Percentiles rank a stretch among this genome's conserved stretches.
Conservation (phyloP, 2,888 invertebrate species). For the Drosophila meridionalis region DNA sequence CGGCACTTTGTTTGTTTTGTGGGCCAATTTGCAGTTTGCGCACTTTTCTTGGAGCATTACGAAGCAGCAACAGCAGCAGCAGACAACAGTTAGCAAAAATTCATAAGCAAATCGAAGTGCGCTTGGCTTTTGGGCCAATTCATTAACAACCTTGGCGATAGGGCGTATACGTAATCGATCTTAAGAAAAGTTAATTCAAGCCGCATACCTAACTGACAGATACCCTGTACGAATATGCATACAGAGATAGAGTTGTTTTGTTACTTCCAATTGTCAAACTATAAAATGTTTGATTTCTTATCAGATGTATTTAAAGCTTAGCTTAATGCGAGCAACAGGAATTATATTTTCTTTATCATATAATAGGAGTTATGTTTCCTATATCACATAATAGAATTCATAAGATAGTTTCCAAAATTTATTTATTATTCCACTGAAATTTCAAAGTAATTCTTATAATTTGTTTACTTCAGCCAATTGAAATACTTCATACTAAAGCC, state of each 20-base stretch:
- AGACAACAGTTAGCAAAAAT: constrained; percentile 20
- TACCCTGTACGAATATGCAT: background rate
- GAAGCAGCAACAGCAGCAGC: constrained; percentile 2
- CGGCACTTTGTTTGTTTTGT: constrained; percentile 47
- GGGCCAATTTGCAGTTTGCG: constrained; percentile 36
- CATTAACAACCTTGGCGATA: constrained; percentile 56
- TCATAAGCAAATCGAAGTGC: constrained; percentile 32
- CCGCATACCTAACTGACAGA: background rate
- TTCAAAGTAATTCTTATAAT: too few relatives aligned
- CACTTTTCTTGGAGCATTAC: constrained; percentile 48
- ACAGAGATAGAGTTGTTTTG: background rate
- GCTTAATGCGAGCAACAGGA: background rate
- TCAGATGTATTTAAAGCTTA: background rate
- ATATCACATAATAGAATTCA: too few relatives aligned
- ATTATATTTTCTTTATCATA: background rate
- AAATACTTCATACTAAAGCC: background rate
- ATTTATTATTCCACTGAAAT: too few relatives aligned
- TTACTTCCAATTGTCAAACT: background rate
- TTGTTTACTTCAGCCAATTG: background rate
- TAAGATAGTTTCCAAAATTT: too few relatives aligned
- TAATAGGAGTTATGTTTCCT: background rate
- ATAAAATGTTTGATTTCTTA: background rate
- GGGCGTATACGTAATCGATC: constrained; percentile 68
- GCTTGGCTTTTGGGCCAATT: constrained; percentile 36
- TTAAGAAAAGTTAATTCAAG: constrained; percentile 2